A percentile compares a stretch with the other conserved stretches of the same genome.
Evolutionary conservation across 2,888 invertebrate genomes (phyloP).

Genomic region (Podabrus alpinus): DNA sequence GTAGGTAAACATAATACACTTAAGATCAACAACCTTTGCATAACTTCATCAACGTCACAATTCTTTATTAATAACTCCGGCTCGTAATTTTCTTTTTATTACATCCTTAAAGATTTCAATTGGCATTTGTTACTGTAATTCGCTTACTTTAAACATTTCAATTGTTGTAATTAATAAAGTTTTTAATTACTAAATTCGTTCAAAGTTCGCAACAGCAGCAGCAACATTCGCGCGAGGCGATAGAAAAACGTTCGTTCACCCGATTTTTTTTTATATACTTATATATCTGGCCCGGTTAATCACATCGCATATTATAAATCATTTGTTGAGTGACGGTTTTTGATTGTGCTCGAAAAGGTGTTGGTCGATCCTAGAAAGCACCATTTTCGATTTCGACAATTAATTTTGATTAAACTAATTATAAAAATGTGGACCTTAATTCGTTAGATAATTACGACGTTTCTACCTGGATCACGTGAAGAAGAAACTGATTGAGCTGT

Average conservation of each 20-base stretch:
- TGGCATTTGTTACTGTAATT: background rate
- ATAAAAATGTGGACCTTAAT: background rate
- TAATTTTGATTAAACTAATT: conserved; percentile 25
- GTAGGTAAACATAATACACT: conserved; percentile 16
- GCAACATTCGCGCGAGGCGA: background rate
- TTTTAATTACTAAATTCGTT: background rate
- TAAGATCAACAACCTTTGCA: conserved; percentile 24
- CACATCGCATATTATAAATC: conserved; percentile 35
- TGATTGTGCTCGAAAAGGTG: conserved; percentile 29
- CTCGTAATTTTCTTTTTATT: conserved; percentile 10
- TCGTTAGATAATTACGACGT: background rate
- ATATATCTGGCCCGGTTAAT: conserved; percentile 36
- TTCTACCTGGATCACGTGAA: background rate
- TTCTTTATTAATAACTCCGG: conserved; percentile 3
- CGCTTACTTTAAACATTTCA: conserved; percentile 1
- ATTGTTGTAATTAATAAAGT: background rate
- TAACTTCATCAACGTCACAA: conserved; percentile 24
- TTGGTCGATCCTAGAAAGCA: conserved; percentile 1
- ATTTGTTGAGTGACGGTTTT: conserved; percentile 37
- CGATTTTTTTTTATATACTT: conserved; percentile 7
- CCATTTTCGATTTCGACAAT: conserved; percentile 28
- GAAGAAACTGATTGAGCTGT: background rate
- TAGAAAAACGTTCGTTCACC: conserved; percentile 24
- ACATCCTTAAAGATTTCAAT: background rate
- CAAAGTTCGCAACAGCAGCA: background rate